Conservation (phyloP, 1,140 invertebrate species). For the Pogonomyrmex barbatus region DNA sequence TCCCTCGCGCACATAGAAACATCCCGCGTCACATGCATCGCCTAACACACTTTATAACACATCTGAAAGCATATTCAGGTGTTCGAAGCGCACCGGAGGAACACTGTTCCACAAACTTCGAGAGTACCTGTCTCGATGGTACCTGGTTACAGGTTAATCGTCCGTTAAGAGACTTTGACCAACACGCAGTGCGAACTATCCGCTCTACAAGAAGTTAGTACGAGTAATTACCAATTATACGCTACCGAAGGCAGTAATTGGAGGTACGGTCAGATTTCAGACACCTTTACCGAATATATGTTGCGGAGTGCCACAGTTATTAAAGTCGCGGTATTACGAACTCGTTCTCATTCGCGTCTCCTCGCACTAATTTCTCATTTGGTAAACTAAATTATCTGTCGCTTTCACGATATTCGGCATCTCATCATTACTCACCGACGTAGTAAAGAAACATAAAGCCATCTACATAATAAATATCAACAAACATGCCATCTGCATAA, state of each 20-base stretch:
- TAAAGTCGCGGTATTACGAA: conserved; percentile 31
- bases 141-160: conserved; percentile 72
- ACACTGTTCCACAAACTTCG: conserved; percentile 54
- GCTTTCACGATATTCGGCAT: conserved; percentile 10
- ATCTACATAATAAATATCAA: background rate
- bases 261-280: conserved; percentile 62
- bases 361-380: background rate
- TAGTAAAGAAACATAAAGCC: background rate
- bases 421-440: background rate
- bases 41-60: conserved; percentile 52
- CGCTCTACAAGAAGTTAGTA: conserved; percentile 63
- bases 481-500: background rate
- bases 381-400: conserved; percentile 8
- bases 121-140: conserved; percentile 40
- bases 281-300: conserved; percentile 18
- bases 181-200: conserved; percentile 62
- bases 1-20: conserved; percentile 40
- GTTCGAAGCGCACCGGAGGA: conserved; percentile 3
- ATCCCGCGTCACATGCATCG: conserved; percentile 19
- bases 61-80: conserved; percentile 52
- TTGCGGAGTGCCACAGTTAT: conserved; percentile 54
- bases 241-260: conserved; percentile 66
- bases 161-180: conserved; percentile 71
- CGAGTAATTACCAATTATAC: conserved; percentile 73
- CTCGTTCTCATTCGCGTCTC: background rate